Conservation (phyloP, 2,797 vertebrate genomes). For the Crax fasciolata region DNA sequence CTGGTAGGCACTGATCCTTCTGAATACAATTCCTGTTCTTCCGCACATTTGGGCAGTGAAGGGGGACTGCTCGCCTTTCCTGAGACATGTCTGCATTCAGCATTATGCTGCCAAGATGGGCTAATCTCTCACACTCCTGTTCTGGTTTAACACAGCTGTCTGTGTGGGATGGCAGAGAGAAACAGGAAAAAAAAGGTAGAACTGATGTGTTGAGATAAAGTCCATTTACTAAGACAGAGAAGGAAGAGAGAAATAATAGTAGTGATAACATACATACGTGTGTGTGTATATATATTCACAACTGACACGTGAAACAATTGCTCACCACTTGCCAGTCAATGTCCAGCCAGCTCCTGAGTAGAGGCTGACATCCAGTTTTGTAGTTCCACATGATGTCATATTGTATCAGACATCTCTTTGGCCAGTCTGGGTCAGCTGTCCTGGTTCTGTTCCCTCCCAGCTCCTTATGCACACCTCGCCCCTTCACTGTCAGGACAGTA, state of each 20-base stretch:
- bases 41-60: not conserved
- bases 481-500: not conserved
- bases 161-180: too few species aligned
- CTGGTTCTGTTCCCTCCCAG: not conserved
- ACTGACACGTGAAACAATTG: not conserved
- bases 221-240: too few species aligned
- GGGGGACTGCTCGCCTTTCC: not conserved
- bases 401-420: too few species aligned
- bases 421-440: not conserved
- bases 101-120: not conserved
- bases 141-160: not conserved
- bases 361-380: not conserved
- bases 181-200: too few species aligned
- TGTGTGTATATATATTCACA: too few species aligned
- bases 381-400: not conserved
- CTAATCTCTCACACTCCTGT: not conserved
- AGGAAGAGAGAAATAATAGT: not conserved
- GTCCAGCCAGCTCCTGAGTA: not conserved
- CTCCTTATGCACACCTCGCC: not conserved
- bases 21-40: not conserved
- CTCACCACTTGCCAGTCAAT: not conserved
- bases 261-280: not conserved
- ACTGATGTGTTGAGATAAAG: too few species aligned
- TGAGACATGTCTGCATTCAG: not conserved
- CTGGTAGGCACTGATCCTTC: not conserved